phyloP scores from a whole-genome alignment of 2,797 vertebrate genomes.

The Lophura swinhoii region DNA sequence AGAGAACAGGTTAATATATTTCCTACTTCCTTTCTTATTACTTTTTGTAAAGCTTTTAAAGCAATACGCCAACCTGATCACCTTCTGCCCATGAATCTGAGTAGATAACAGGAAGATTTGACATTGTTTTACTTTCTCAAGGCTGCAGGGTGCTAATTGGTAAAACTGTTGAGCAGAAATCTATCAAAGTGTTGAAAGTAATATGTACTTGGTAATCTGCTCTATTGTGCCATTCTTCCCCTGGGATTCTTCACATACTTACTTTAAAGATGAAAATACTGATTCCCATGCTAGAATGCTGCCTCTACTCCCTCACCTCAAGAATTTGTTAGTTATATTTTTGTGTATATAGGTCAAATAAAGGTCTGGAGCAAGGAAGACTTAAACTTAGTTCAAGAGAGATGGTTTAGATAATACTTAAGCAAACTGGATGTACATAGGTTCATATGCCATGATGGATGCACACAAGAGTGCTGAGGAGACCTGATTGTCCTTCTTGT shows the following conservation, averaged over 20 bases:
- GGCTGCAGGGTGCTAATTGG: neutral
- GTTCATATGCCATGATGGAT: neutral
- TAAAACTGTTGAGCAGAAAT: neutral
- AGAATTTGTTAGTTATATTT: neutral
- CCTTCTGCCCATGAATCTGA: neutral
- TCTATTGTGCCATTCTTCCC: neutral
- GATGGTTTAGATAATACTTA: neutral
- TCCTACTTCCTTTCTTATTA: neutral
- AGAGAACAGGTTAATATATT: neutral
- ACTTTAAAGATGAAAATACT: neutral
- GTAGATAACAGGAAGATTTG: neutral
- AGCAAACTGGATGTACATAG: fast-evolving
- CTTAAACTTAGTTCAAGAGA: neutral
- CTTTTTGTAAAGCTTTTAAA: neutral
- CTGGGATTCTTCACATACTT: neutral
- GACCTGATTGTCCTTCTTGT: neutral
- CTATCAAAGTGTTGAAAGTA: neutral
- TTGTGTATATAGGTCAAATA: neutral
- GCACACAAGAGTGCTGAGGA: neutral
- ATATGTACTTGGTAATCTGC: neutral
- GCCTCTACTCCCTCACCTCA: neutral
- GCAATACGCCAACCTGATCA: neutral
- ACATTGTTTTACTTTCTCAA: neutral
- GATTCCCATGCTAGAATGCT: neutral
- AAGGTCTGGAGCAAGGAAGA: neutral